Conservation (phyloP, 2,888 invertebrate genomes). For the Margaritifera margaritifera region DNA sequence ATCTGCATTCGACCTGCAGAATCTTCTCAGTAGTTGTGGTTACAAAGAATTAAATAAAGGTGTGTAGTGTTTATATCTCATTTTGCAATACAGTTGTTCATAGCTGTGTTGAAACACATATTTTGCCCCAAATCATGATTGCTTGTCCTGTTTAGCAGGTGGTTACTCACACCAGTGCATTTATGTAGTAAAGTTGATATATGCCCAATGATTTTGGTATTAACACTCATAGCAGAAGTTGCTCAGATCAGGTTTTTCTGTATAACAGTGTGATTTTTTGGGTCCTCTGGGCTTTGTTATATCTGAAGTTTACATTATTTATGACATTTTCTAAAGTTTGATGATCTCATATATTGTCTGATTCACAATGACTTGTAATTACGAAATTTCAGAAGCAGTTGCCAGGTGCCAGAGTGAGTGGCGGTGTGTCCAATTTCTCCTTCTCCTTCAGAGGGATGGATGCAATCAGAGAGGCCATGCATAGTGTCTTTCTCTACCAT, state of each 20-base stretch:
- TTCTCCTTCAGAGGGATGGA: constrained; percentile 79
- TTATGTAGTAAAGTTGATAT: neutral
- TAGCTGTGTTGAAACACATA: no score
- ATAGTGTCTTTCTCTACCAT: constrained; percentile 78
- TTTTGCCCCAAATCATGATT: no score
- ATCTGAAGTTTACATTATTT: neutral
- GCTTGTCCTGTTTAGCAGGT: no score
- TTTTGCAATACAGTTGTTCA: no score
- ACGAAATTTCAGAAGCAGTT: constrained; percentile 67
- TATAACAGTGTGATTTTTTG: no score
- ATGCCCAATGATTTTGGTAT: neutral
- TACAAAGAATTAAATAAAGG: no score
- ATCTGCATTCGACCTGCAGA: no score
- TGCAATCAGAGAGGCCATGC: constrained; percentile 76
- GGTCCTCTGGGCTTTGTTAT: neutral
- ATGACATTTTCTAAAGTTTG: neutral
- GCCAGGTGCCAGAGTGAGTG: constrained; percentile 76
- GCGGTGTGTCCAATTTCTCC: constrained; percentile 78
- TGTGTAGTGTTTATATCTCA: no score
- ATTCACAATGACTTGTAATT: neutral
- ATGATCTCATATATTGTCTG: neutral
- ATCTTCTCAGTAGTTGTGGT: no score
- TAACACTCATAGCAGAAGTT: no score
- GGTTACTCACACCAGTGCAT: neutral
- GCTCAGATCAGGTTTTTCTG: no score